Evolutionary conservation across 2,797 vertebrate genomes (phyloP), one percentile per base, ranked within the genome.

Genomic region (Enteromius paludinosus): DNA sequence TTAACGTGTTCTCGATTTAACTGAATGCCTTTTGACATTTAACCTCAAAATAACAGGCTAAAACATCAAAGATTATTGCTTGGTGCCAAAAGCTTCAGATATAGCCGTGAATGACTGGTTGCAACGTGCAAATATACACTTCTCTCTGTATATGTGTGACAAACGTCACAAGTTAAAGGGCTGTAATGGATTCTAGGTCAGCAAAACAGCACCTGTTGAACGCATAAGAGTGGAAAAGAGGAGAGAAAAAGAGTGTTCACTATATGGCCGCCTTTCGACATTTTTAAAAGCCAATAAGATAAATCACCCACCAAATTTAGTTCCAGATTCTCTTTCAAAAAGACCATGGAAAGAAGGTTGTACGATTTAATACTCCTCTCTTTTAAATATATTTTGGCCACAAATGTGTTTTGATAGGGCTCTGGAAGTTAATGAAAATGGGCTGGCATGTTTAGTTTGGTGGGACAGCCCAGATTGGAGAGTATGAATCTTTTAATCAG

Each of bases 131-230:
- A 12, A 75, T 18, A 28, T 33, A 56, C 70, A 52, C 73, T 56
- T 33, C 12, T 17, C 43, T 12, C 6, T 47, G 28, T 61, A 7
- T 64, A 54, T 75, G 35, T 87, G 79, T 85, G 87, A 83, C 59
- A 78, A 71, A 91, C 90, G 90, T 89, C 88, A 74, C 85, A n/a
- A 86, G 90, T 78, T 92, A 90, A 92, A 92, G 89, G 89, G 86
- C 90, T 89, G 90, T 93, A 92, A 93, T 92, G 90, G 89, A 91
- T 92, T 92, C 87, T 87, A 89, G 92, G 91, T 92, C 90, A 92
- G 74, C 30, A 38, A 65, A 83, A 66, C 62, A 80, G 90, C 92
- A 94, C 93, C 93, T 94, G 92, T 90, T 91, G 90, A 92, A 90
- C 87, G 90, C 91, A 90, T 90, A 66, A 9, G 85, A 91, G 90